These are phyloP conservation scores for Vespertilio murinus DNA, from an alignment of 2,797 vertebrate genomes.

Conservation along the genomic window DNA sequence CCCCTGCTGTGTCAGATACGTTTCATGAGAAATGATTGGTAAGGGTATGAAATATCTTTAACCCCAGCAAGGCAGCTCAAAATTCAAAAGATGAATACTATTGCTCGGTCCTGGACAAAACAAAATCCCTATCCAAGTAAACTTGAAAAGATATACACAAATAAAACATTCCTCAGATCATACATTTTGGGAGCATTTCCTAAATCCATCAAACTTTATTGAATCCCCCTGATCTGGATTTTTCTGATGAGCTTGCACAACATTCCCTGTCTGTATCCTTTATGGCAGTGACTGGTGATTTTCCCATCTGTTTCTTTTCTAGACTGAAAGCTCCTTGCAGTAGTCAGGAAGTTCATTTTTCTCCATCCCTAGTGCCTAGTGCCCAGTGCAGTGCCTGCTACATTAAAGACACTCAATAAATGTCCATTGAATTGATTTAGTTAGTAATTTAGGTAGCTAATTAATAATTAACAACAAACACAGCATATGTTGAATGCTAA, in stretches of 20 bases:
- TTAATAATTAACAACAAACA: background rate
- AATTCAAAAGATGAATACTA: background rate
- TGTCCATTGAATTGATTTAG: background rate
- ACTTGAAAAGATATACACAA: background rate
- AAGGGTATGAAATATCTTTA: background rate
- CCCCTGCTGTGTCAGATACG: background rate
- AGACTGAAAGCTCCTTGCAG: background rate
- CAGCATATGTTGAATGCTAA: background rate
- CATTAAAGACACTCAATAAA: background rate
- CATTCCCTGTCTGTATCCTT: background rate
- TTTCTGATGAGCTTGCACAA: background rate
- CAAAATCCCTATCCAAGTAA: background rate
- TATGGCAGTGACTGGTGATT: background rate
- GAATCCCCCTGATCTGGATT: background rate
- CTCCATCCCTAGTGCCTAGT: background rate
- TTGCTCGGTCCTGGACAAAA: background rate
- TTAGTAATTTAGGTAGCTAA: conserved; percentile 1
- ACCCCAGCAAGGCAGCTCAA: background rate
- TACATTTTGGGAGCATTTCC: background rate
- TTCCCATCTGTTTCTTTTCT: background rate
- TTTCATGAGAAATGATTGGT: background rate
- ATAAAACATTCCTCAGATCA: background rate
- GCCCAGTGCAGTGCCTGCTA: background rate
- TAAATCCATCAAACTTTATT: background rate
- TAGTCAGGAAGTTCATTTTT: background rate